Conservation (phyloP, 1,140 invertebrate species). For the Seison nebaliae region DNA sequence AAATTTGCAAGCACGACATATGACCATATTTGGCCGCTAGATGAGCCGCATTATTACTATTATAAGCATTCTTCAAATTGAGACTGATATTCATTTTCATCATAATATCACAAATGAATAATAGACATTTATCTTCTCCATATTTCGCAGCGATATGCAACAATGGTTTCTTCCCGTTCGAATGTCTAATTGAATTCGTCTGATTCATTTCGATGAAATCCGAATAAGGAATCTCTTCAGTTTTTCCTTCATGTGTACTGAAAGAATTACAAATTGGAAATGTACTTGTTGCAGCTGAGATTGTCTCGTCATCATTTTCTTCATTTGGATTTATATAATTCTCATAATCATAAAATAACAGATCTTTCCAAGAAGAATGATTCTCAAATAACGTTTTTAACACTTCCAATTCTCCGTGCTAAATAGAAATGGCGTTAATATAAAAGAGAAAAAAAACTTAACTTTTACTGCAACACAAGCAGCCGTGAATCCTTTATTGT, state of each 20-base stretch:
- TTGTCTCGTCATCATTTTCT: no score
- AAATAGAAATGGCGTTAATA: background rate
- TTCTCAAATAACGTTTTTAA: no score
- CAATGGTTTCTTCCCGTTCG: constrained; percentile 1
- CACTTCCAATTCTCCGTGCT: no score
- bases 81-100: constrained; percentile 1
- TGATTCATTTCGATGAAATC: no score
- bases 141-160: constrained; percentile 8
- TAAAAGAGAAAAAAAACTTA: background rate
- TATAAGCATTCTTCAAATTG: constrained; percentile 2
- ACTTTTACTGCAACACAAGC: constrained; percentile 7
- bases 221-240: no score
- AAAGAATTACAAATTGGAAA: no score
- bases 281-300: no score
- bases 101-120: background rate
- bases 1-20: constrained; percentile 8
- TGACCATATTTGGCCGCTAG: constrained; percentile 10
- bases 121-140: constrained; percentile 2
- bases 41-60: constrained; percentile 6
- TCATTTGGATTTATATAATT: no score
- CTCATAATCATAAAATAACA: no score
- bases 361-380: no score
- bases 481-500: constrained; percentile 4
- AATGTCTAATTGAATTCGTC: no score
- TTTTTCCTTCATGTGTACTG: no score